Evolutionary conservation across 1,140 invertebrate species (phyloP).

Genomic region (Drosophila arizonae): DNA sequence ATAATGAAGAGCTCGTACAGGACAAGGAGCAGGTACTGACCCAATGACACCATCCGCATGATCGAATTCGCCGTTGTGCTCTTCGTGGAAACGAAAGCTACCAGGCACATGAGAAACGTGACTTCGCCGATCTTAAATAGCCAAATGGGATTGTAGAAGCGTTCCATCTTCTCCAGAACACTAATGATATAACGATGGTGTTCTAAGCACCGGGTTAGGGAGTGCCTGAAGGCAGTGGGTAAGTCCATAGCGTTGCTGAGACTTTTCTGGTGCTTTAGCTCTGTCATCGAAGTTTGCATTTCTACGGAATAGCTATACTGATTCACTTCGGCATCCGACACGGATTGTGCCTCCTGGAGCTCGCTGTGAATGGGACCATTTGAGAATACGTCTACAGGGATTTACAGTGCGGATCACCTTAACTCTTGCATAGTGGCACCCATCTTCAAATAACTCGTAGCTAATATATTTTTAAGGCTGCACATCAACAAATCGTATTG

Average conservation of each 20-base stretch:
- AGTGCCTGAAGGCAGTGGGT: slow-evolving; percentile 35
- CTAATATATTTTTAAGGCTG: slow-evolving; percentile 74
- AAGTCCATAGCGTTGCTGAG: slow-evolving; percentile 16
- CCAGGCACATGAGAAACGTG: slow-evolving; percentile 70
- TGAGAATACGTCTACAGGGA: not conserved
- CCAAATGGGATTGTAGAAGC: slow-evolving; percentile 74
- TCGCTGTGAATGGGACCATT: slow-evolving; percentile 25
- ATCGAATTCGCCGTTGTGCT: slow-evolving; percentile 67
- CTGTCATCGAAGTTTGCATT: slow-evolving; percentile 27
- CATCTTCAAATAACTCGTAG: slow-evolving; percentile 61
- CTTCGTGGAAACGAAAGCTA: slow-evolving; percentile 71
- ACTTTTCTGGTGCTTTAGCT: slow-evolving; percentile 20
- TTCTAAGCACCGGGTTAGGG: slow-evolving; percentile 52
- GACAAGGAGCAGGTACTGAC: slow-evolving; percentile 68
- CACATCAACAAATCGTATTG: slow-evolving; percentile 75
- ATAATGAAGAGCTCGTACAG: slow-evolving; percentile 73
- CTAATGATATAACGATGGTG: slow-evolving; percentile 63
- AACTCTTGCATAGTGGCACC: slow-evolving; percentile 39
- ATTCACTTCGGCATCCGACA: slow-evolving; percentile 56
- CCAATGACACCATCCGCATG: slow-evolving; percentile 67
- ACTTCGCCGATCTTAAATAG: slow-evolving; percentile 72
- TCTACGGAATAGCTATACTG: slow-evolving; percentile 64
- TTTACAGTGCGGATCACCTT: slow-evolving; percentile 17
- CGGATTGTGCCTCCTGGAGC: slow-evolving; percentile 43
- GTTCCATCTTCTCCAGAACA: slow-evolving; percentile 58